Evolutionary conservation across 1,140 invertebrate species (phyloP).

Genomic region (Chironomus striatipennis): DNA sequence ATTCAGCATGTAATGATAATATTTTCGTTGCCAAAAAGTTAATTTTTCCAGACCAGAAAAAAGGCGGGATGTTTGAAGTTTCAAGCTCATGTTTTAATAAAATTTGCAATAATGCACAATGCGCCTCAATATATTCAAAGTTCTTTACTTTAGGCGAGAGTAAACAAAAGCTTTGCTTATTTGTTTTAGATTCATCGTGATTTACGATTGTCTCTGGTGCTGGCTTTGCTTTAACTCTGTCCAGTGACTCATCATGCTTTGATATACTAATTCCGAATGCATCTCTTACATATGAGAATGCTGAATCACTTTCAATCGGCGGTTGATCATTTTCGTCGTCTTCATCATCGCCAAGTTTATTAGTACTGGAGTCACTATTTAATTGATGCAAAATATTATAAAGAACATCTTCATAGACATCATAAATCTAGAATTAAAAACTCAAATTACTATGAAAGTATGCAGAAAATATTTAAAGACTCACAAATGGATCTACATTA

Average conservation of each 20-base stretch:
- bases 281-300: slow-evolving; percentile 77
- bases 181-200: slow-evolving; percentile 91
- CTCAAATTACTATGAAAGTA: not conserved
- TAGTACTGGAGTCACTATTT: not conserved
- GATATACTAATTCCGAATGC: slow-evolving; percentile 76
- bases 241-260: slow-evolving; percentile 58
- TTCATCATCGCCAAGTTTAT: slow-evolving; percentile 41
- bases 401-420: slow-evolving; percentile 84
- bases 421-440: slow-evolving; percentile 60
- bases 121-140: slow-evolving; percentile 73
- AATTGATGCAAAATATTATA: slow-evolving; percentile 76
- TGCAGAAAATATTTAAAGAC: not conserved
- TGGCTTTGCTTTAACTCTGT: slow-evolving; percentile 62
- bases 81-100: slow-evolving; percentile 79
- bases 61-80: slow-evolving; percentile 64
- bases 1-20: slow-evolving; percentile 82
- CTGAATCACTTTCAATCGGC: slow-evolving; percentile 53
- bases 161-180: slow-evolving; percentile 86
- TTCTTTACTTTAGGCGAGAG: slow-evolving; percentile 75
- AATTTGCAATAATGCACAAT: slow-evolving; percentile 73
- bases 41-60: slow-evolving; percentile 79
- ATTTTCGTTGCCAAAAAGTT: slow-evolving; percentile 71
- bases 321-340: slow-evolving; percentile 64
- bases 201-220: slow-evolving; percentile 88
- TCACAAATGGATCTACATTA: slow-evolving; percentile 8